Evolutionary conservation across 2,888 invertebrate genomes (phyloP), one percentile per base, ranked within the genome.

Genomic region (Parochlus steinenii): DNA sequence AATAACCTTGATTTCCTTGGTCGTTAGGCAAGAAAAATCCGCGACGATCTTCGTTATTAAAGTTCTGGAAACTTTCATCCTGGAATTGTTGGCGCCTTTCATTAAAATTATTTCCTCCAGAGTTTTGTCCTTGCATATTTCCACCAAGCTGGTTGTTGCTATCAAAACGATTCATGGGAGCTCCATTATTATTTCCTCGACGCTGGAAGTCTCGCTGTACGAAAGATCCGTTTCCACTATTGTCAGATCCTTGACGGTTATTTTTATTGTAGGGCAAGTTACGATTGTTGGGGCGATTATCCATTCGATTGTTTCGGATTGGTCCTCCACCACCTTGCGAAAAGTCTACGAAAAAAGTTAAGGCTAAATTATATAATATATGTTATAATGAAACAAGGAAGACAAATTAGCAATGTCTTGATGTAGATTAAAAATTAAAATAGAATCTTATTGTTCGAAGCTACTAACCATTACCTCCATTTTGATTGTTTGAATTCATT

Each of bases 321-420:
- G 45, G 47, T 38, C 46, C 45, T 52, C 56, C 54, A 48, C 54
- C 50, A 47, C 58, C 53, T n/a, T n/a, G n/a, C n/a, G n/a, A n/a
- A n/a, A n/a, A n/a, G n/a, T n/a, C n/a, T n/a, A n/a, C n/a, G n/a
- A n/a, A n/a, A n/a, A n/a, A n/a, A n/a, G n/a, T n/a, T n/a, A n/a
- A n/a, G n/a, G n/a, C n/a, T n/a, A n/a, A n/a, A n/a, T n/a, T n/a
- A n/a, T n/a, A n/a, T n/a, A n/a, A n/a, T n/a, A n/a, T n/a, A n/a
- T n/a, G n/a, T n/a, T n/a, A n/a, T n/a, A n/a, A n/a, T n/a, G n/a
- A n/a, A n/a, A n/a, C n/a, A n/a, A n/a, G n/a, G n/a, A n/a, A n/a
- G n/a, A n/a, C n/a, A n/a, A n/a, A n/a, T n/a, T n/a, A n/a, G n/a
- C n/a, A n/a, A n/a, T n/a, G n/a, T n/a, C n/a, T n/a, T n/a, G n/a